Base-by-base conservation (phyloP, 2,797 vertebrate species). In the Crocodylus rhombifer region DNA sequence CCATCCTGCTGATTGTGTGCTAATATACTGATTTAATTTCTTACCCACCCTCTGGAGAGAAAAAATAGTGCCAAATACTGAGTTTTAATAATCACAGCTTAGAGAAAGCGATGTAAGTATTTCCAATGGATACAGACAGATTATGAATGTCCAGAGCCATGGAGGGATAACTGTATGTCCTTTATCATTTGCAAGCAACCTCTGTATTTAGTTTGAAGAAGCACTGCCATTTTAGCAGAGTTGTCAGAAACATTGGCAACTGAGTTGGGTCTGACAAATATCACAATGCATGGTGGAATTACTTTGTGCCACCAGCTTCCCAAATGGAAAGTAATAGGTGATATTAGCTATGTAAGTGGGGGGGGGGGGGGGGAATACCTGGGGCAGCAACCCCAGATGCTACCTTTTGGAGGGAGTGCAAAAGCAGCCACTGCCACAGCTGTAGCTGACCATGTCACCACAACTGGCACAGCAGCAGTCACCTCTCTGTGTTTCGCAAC, bases 11-110 rank as follows among this genome's bases (percentile, higher is more conserved):
- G 80, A 74, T 92, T 94, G 75, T 79, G 18, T 64, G 81, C 86
- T 89, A 92, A 94, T 86, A 88, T 65, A 91, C 80, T 8, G 4
- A 79, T 92, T 71, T 92, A 81, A 96, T 95, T 95, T 96, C 91
- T 93, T 61, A 14, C 3, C 0, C 56, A 71, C 82, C 73, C 78
- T 85, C 74, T 77, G 69, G 84, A 82, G 92, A 65, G 84, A 75
- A 83, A 51, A 88, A 93, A 63, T 84, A 87, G 87, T 80, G 92
- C 71, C 71, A 88, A 90, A 64, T 65, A 77, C 30, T 57, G 90
- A 23, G 56, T 0, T 87, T 95, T 93, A 82, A 89, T 87, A 95
- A 89, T 87, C 80, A 28, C 82, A 91, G n/a, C 58, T 69, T 93
- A 92, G 87, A 80, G 76, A 95, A 87, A 51, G 58, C 61, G 84